Evolutionary conservation across 1,140 invertebrate species (phyloP), one percentile per base, ranked within the genome.

Genomic region (Solenopsis invicta): DNA sequence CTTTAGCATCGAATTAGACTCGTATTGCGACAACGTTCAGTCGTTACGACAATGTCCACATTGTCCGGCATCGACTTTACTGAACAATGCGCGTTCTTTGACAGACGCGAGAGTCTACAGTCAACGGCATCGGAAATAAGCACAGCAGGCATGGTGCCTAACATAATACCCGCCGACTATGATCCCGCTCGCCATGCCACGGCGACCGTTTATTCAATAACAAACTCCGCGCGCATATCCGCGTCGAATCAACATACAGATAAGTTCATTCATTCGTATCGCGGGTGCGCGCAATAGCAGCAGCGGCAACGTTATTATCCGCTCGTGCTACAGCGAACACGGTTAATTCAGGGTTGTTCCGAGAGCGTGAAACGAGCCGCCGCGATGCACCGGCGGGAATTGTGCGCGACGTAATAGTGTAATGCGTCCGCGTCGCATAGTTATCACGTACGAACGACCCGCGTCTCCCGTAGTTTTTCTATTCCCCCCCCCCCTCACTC

Each of bases 221-320:
- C 74, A 66, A 67, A 85, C n/a, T 41, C 82, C 16, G 52, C 50
- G 41, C 72, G 37, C 74, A 78, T 66, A 85, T 85, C 50, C 82
- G 52, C 82, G 34, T 54, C 82, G 64, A 84, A 87, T 87, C 85
- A 87, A 87, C 85, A 87, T 82, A 87, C 77, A 82, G 66, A 84
- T 87, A 84, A 87, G 77, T 87, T 87, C 66, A 84, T 87, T 87
- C 85, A 72, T 62, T 87, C 66, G 85, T 41, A 61, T 84, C 67
- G 52, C 18, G 18, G 62, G 29, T 13, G 13, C 24, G 61, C 10
- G 41, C 41, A n/a, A n/a, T n/a, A n/a, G 75, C 75, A 67, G 24
- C 16, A 56, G 9, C 52, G 8, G 80, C 45, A 61, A 86, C 77
- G 77, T 86, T 82, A 86, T 86, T 86, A 86, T 86, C 66, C 76